Evolutionary conservation across 2,113 vertebrate genomes (phyloP).

Genomic region (Perca flavescens): DNA sequence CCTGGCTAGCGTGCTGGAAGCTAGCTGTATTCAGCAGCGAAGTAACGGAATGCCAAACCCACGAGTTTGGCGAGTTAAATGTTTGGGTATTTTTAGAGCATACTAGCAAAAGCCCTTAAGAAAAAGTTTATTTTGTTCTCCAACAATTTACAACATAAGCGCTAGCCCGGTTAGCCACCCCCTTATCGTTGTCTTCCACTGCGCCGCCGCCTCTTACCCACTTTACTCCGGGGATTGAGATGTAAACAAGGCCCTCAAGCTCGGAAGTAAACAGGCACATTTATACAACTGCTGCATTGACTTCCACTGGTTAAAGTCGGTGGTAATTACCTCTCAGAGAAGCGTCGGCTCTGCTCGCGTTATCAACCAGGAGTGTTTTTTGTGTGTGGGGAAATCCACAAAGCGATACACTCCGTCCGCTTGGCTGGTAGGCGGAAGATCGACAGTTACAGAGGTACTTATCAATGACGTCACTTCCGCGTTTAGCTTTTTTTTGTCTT

Average conservation of each 20-base stretch:
- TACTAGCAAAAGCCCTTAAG: background rate
- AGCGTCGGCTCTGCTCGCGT: conserved; percentile 27
- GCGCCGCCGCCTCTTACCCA: conserved; percentile 66
- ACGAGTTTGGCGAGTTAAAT: background rate
- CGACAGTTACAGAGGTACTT: conserved; percentile 65
- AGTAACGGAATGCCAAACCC: conserved; percentile 19
- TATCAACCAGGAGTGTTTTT: conserved; percentile 34
- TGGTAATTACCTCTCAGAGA: conserved; percentile 72
- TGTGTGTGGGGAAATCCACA: conserved; percentile 27
- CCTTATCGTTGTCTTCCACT: conserved; percentile 32
- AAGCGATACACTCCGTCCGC: conserved; percentile 54
- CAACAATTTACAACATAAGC: background rate
- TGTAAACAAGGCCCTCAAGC: conserved; percentile 87
- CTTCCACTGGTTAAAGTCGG: background rate
- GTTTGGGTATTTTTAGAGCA: background rate
- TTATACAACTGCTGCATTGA: background rate
- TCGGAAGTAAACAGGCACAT: conserved; percentile 25
- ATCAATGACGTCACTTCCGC: conserved; percentile 81
- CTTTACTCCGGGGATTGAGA: conserved; percentile 82
- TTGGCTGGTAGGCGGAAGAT: conserved; percentile 74
- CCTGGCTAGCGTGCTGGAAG: conserved; percentile 57
- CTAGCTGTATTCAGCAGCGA: conserved; percentile 15
- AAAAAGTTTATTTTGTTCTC: background rate
- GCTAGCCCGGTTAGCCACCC: conserved; percentile 18
- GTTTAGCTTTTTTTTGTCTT: background rate